Evolutionary conservation across 2,888 invertebrate genomes (phyloP).

Genomic region (Sussaba pulchella): DNA sequence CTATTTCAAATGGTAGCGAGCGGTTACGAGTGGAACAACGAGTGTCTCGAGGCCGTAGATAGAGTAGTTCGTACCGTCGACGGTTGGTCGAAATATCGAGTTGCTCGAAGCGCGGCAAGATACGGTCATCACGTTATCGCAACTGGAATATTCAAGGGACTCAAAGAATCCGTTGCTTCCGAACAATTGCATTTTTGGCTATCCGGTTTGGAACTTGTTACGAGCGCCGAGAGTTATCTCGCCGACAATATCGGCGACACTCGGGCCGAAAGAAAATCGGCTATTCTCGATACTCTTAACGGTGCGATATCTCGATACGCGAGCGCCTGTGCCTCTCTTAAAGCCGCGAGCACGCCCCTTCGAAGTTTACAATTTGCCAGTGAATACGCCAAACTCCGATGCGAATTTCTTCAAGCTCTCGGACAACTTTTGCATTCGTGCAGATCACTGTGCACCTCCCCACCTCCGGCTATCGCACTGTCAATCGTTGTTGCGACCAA

Average conservation of each 20-base stretch:
- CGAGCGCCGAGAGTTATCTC: conserved; percentile 90
- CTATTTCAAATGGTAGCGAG: conserved; percentile 93
- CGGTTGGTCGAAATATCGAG: conserved; percentile 94
- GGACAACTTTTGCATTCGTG: conserved; percentile 89
- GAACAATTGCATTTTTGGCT: conserved; percentile 96
- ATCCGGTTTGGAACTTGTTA: conserved; percentile 91
- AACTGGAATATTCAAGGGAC: conserved; percentile 87
- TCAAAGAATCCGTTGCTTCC: conserved; percentile 91
- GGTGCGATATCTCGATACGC: conserved; percentile 81
- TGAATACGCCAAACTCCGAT: conserved; percentile 91
- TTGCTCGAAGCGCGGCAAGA: conserved; percentile 94
- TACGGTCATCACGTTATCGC: conserved; percentile 93
- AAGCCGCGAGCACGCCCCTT: conserved; percentile 89
- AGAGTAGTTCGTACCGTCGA: conserved; percentile 87
- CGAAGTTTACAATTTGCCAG: conserved; percentile 90
- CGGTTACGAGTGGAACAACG: conserved; percentile 88
- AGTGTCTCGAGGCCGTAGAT: conserved; percentile 87
- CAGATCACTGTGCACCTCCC: conserved; percentile 93
- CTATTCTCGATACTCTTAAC: conserved; percentile 80
- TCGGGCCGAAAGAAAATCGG: conserved; percentile 72
- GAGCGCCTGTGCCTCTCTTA: conserved; percentile 82
- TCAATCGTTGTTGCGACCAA: conserved; percentile 91
- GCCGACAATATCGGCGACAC: conserved; percentile 74
- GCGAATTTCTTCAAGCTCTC: conserved; percentile 89
- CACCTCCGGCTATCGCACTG: conserved; percentile 96